Conservation (phyloP, 2,888 invertebrate genomes). For the Melinaea menophilus region DNA sequence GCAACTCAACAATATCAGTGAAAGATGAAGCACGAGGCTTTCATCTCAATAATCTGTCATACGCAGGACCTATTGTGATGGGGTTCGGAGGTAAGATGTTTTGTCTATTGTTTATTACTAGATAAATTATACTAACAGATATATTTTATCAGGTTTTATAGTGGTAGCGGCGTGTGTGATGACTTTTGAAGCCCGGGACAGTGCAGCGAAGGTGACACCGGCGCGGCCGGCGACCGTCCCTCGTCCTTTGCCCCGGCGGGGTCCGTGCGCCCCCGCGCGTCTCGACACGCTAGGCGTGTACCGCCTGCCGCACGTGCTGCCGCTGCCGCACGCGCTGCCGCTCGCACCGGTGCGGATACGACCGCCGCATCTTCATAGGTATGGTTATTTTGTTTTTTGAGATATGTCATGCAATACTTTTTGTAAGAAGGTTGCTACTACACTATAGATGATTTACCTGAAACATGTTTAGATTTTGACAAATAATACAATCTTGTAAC, state of each 20-base stretch:
- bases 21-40: conserved; percentile 90
- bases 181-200: conserved; percentile 98
- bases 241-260: conserved; percentile 70
- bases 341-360: conserved; percentile 69
- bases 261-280: conserved; percentile 71
- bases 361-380: conserved; percentile 60
- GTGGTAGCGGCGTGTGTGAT: conserved; percentile 98
- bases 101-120: too few relatives aligned
- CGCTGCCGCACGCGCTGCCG: conserved; percentile 66
- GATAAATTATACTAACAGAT: neutral
- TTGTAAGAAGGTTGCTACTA: neutral
- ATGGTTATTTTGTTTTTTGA: conserved; percentile 16
- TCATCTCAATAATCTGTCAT: conserved; percentile 92
- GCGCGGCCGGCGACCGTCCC: conserved; percentile 79
- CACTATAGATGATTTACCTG: too few relatives aligned
- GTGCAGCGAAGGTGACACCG: conserved; percentile 91
- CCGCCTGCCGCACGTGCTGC: conserved; percentile 77
- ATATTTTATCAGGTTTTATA: conserved; percentile 84
- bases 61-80: conserved; percentile 98
- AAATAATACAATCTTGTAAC: neutral
- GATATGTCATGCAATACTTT: neutral
- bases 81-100: conserved; percentile 88
- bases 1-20: conserved; percentile 86
- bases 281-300: conserved; percentile 84
- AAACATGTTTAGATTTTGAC: too few relatives aligned